Conservation (phyloP, 2,113 vertebrate species). For the Oceanodroma tethys region DNA sequence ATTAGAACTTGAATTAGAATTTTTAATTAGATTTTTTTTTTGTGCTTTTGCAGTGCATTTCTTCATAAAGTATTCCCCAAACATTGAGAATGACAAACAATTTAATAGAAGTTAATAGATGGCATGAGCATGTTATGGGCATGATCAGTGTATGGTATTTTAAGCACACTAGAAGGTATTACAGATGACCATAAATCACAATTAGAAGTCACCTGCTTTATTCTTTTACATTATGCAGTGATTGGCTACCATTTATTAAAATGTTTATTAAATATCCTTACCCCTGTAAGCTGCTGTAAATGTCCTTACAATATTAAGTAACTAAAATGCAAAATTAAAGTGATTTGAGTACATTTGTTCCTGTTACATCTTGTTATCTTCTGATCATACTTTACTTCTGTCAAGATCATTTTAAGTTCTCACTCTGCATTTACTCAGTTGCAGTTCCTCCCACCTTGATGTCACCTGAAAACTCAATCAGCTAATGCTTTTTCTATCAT, state of each 20-base stretch:
- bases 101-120: background rate
- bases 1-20: background rate
- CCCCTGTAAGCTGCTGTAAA: background rate
- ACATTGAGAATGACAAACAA: background rate
- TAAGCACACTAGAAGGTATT: background rate
- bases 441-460: background rate
- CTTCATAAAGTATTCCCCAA: background rate
- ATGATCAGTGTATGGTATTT: background rate
- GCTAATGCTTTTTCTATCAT: background rate
- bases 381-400: background rate
- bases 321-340: background rate
- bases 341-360: background rate
- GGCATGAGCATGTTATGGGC: background rate
- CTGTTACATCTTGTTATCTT: background rate
- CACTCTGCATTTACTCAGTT: background rate
- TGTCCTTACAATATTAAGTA: background rate
- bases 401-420: background rate
- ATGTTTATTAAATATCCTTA: background rate
- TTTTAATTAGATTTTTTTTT: background rate
- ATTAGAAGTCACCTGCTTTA: background rate
- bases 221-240: background rate
- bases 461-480: background rate
- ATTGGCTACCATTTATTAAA: background rate
- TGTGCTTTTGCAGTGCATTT: background rate
- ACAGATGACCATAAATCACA: background rate